Conservation (phyloP, 2,888 invertebrate species). For the Zygaena filipendulae region DNA sequence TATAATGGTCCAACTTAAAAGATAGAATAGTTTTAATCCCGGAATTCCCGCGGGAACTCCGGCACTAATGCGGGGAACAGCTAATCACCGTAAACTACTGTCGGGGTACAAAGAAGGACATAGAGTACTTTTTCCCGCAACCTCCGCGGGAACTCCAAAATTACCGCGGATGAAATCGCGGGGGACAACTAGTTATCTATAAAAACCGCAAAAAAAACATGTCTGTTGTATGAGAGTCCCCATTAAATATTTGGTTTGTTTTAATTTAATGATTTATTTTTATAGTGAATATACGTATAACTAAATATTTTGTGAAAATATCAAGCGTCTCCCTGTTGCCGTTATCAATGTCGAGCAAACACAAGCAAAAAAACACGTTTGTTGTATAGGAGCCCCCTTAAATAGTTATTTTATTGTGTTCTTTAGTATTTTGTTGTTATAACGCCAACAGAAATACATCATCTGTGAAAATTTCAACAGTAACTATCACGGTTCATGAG, state of each 20-base stretch:
- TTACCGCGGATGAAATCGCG: too few species aligned
- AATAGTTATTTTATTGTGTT: neutral
- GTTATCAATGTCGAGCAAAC: neutral
- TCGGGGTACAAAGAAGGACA: too few species aligned
- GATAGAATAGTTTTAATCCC: too few species aligned
- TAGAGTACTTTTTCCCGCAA: too few species aligned
- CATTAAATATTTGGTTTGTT: neutral
- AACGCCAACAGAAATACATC: conserved; percentile 1
- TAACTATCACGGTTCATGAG: neutral
- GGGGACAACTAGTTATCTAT: too few species aligned
- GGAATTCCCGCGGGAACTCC: too few species aligned
- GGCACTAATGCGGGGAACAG: too few species aligned
- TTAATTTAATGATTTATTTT: neutral
- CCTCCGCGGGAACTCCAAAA: too few species aligned
- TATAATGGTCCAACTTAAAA: too few species aligned
- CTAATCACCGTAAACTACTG: too few species aligned
- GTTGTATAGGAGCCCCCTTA: neutral
- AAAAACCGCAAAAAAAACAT: too few species aligned
- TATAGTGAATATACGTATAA: neutral
- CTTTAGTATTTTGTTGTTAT: neutral
- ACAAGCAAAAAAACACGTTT: neutral
- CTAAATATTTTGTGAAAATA: neutral
- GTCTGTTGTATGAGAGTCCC: neutral
- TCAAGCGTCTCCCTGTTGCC: neutral
- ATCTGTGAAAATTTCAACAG: conserved; percentile 1